Conservation (phyloP, 1,140 invertebrate species). For the Chrysoperla carnea region DNA sequence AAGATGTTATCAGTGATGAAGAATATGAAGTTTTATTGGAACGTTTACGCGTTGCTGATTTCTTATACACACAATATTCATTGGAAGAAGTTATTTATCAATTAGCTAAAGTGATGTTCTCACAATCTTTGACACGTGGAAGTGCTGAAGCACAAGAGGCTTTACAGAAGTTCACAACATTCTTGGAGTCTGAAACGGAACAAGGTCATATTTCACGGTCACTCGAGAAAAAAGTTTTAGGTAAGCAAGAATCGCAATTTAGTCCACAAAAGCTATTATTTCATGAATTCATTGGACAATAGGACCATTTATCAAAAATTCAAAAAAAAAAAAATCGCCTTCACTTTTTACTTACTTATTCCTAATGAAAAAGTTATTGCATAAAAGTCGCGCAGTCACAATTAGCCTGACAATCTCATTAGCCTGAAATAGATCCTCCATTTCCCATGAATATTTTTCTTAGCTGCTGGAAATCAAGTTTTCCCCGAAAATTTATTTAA, state of each 20-base stretch:
- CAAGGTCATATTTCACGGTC: constrained; percentile 44
- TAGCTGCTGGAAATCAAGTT: too few species aligned
- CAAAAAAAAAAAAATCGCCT: too few species aligned
- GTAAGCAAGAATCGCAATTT: constrained; percentile 25
- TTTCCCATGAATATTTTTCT: too few species aligned
- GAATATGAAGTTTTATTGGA: constrained; percentile 39
- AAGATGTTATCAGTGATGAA: constrained; percentile 16
- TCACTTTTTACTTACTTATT: too few species aligned
- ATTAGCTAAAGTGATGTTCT: constrained; percentile 57
- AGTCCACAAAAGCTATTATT: not conserved
- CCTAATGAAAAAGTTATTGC: too few species aligned
- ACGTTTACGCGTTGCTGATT: constrained; percentile 40
- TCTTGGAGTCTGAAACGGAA: constrained; percentile 49
- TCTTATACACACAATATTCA: constrained; percentile 49
- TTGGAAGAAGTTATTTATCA: constrained; percentile 60
- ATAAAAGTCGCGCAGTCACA: too few species aligned
- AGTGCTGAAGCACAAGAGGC: constrained; percentile 44
- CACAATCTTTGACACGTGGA: constrained; percentile 42
- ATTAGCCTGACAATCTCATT: too few species aligned
- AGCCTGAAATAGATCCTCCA: too few species aligned
- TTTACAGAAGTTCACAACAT: constrained; percentile 45
- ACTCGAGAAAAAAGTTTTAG: constrained; percentile 53
- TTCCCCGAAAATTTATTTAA: too few species aligned
- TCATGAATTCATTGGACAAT: not conserved
- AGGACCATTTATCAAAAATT: not conserved